A percentile compares a stretch with the other conserved stretches of the same genome.
phyloP scores from a whole-genome alignment of 2,797 vertebrate genomes.

The Rhinichthys osculus region DNA sequence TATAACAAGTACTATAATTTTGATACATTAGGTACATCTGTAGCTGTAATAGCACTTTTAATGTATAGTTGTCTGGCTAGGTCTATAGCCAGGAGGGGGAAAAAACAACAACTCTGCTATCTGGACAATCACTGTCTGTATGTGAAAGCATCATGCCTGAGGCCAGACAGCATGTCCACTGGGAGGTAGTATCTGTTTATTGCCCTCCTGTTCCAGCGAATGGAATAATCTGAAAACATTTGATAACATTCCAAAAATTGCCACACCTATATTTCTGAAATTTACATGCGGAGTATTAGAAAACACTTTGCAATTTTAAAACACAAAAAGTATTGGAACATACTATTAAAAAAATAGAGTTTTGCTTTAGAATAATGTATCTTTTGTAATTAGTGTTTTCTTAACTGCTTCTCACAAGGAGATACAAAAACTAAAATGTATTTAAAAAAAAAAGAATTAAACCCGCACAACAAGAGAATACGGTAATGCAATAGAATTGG shows the following conservation, averaged over 20 bases:
- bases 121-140: slow-evolving; percentile 51
- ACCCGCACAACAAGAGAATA: background rate
- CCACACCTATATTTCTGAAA: background rate
- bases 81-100: slow-evolving; percentile 20
- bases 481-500: background rate
- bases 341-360: background rate
- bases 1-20: background rate
- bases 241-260: slow-evolving; percentile 14
- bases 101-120: slow-evolving; percentile 8
- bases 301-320: background rate
- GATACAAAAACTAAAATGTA: background rate
- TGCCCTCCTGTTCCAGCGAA: slow-evolving; percentile 4
- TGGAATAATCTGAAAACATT: slow-evolving; percentile 28
- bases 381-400: background rate
- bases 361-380: background rate
- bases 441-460: background rate
- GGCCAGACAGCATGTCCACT: slow-evolving; percentile 44
- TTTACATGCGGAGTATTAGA: background rate
- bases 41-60: slow-evolving; percentile 12
- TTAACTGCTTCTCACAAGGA: background rate
- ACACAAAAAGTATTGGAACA: background rate
- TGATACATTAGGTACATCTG: background rate
- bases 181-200: slow-evolving; percentile 43
- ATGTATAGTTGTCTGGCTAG: slow-evolving; percentile 17
- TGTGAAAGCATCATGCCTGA: slow-evolving; percentile 45